Conservation (phyloP, 2,797 vertebrate genomes). For the Anas bernieri region DNA sequence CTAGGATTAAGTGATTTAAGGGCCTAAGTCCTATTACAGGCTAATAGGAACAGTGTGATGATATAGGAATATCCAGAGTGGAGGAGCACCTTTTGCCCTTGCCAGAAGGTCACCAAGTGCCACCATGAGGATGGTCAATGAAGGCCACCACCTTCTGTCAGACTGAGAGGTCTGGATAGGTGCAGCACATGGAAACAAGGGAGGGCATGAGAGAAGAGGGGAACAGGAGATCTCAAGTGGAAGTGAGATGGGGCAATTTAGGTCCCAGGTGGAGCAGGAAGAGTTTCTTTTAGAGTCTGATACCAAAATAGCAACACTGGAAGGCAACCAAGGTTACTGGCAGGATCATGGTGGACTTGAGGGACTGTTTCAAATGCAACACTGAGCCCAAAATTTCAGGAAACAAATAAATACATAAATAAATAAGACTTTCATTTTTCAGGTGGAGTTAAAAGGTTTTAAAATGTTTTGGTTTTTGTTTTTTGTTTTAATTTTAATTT, state of each 20-base stretch:
- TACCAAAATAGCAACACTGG: not conserved
- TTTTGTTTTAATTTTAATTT: not conserved
- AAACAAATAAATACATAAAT: not conserved
- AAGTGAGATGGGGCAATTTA: not conserved
- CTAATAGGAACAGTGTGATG: not conserved
- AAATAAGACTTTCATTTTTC: not conserved
- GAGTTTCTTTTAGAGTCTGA: not conserved
- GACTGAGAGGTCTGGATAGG: not conserved
- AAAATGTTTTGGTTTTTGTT: too few relatives aligned
- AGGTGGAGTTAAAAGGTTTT: accelerated
- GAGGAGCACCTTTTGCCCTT: not conserved
- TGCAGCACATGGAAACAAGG: not conserved
- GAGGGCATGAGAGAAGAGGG: accelerated
- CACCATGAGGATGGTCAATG: not conserved
- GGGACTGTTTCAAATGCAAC: not conserved
- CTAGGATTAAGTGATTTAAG: not conserved
- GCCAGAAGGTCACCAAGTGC: not conserved
- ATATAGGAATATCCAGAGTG: not conserved
- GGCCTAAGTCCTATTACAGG: not conserved
- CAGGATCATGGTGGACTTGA: not conserved
- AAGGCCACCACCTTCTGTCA: not conserved
- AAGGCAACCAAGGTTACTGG: not conserved
- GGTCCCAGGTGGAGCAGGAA: not conserved
- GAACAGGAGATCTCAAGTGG: not conserved
- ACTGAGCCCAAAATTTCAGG: not conserved